phyloP scores from a whole-genome alignment of 1,140 invertebrate genomes.

The Callitettix versicolor region DNA sequence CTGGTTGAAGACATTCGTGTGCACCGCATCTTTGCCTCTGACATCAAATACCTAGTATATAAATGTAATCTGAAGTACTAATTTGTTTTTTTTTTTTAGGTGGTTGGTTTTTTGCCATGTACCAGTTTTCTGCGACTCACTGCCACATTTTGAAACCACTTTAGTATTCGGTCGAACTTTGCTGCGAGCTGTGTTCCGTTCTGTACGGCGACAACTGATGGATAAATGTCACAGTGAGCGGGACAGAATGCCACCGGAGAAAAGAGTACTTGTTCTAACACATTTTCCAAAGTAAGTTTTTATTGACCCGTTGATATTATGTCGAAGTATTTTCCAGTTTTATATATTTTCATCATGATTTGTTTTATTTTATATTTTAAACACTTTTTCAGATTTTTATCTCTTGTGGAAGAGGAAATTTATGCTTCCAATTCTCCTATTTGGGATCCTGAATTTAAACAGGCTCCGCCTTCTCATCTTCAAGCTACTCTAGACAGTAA shows the following conservation, averaged over 20 bases:
- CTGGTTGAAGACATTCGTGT: no score
- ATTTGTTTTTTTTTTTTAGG: no score
- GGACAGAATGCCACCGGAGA: constrained; percentile 79
- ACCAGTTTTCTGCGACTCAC: constrained; percentile 86
- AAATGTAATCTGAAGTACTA: no score
- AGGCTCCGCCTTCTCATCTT: constrained; percentile 53
- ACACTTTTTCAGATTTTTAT: constrained; percentile 66
- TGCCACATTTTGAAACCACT: constrained; percentile 81
- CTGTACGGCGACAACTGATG: constrained; percentile 78
- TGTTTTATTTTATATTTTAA: constrained; percentile 1
- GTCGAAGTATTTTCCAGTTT: no score
- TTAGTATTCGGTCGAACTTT: constrained; percentile 80
- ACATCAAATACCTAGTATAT: no score
- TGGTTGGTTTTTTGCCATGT: constrained; percentile 95
- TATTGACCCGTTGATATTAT: no score
- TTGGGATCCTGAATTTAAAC: constrained; percentile 84
- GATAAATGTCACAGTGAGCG: constrained; percentile 81
- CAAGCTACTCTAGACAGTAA: constrained; percentile 33
- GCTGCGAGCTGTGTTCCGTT: constrained; percentile 76
- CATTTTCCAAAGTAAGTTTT: constrained; percentile 51
- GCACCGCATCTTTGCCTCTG: no score
- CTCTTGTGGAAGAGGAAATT: constrained; percentile 77
- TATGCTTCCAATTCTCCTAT: constrained; percentile 78
- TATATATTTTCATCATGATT: no score
- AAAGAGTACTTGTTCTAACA: constrained; percentile 51